phyloP scores from a whole-genome alignment of 2,888 invertebrate species.

The Eilema caniola region DNA sequence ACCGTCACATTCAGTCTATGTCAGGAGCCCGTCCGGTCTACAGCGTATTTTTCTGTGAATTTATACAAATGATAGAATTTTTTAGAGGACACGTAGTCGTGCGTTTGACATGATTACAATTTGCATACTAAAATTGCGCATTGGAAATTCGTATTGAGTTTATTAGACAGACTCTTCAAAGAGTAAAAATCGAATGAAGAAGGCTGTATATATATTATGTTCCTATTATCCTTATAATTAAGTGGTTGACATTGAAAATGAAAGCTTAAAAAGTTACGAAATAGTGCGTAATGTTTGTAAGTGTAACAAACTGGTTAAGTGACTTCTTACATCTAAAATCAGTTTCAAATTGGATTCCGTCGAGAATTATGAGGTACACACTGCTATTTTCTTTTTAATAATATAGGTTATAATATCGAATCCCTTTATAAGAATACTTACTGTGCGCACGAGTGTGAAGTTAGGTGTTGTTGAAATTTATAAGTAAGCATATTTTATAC shows the following conservation, averaged over 20 bases:
- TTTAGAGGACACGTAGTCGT: not conserved
- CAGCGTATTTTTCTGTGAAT: conserved; percentile 40
- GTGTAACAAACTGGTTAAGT: conserved; percentile 55
- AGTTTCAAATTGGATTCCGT: conserved; percentile 79
- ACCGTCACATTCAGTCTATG: conserved; percentile 66
- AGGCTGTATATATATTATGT: not conserved
- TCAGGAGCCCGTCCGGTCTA: conserved; percentile 44
- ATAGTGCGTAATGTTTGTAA: conserved; percentile 67
- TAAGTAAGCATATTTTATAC: not conserved
- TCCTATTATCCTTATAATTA: not conserved
- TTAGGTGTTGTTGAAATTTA: not conserved
- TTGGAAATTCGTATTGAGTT: not conserved
- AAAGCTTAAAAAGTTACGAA: conserved; percentile 41
- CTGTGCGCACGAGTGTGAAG: too few relatives aligned
- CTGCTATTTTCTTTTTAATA: not conserved
- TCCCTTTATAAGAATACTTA: too few relatives aligned
- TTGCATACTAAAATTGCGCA: not conserved
- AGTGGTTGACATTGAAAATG: conserved; percentile 34
- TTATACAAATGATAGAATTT: not conserved
- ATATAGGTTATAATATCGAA: not conserved
- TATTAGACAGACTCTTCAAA: not conserved
- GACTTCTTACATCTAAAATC: conserved; percentile 55
- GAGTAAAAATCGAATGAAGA: not conserved
- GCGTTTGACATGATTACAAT: conserved; percentile 52
- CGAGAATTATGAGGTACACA: conserved; percentile 71